Evolutionary conservation across 2,797 vertebrate genomes (phyloP), one percentile per base, ranked within the genome.

Genomic region (Danio kyathit): DNA sequence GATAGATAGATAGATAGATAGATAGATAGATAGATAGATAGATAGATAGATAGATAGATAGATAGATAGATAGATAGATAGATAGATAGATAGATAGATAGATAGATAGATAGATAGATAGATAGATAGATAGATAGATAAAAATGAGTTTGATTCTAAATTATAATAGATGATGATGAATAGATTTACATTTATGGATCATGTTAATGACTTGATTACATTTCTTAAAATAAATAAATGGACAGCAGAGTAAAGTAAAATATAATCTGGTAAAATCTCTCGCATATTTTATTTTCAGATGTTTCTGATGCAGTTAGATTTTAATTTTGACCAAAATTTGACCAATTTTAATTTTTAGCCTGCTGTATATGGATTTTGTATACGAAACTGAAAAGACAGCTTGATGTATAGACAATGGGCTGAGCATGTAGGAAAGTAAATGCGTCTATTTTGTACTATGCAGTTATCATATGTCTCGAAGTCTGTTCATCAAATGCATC

Each of bases 401-500:
- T 59, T 29, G 54, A 19, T 57, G 21, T 19, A 5, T 21, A 12
- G 17, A 57, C 19, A 17, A 19, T 0, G 54, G n/a, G 16, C 5
- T 17, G 1, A 44, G 49, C 4, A 16, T 11, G 9, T 9, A 8
- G 13, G 7, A 6, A 49, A 38, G 29, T 59, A 10, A 49, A 16
- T 2, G 4, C 13, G 8, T 67, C 29, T 29, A 10, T 61, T 71
- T 13, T 79, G 13, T 48, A 41, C 1, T 13, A 52, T 29, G 48
- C 6, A 0, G 11, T 17, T 59, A 14, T 11, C 29, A 78, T 2
- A 48, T 69, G 29, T 71, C n/a, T 90, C 85, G 83, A 51, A 59
- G 86, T 80, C 88, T 86, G 85, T 90, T 90, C 84, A 88, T 90
- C 91, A 82, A 89, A 88, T 85, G 86, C 77, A 79, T 86, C 84